Evolutionary conservation across 1,140 invertebrate genomes (phyloP), one percentile per base, ranked within the genome.

Genomic region (Heliconius himera): DNA sequence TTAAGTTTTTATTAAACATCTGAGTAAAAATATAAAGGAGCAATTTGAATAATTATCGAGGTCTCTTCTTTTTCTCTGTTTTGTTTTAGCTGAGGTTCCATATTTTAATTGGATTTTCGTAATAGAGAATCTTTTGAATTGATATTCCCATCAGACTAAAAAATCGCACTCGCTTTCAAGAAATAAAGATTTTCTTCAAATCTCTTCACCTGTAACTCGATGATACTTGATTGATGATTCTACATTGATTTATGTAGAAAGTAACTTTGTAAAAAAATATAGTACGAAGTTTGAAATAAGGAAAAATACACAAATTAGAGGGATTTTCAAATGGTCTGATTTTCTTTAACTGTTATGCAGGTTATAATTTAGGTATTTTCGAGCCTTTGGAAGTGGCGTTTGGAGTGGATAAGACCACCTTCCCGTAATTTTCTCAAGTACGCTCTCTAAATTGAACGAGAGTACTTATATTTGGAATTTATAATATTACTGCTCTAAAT

Each of bases 401-500:
- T 88, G 81, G 85, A 92, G 91, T 82, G 91, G 89, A 88, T 88
- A 87, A 90, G 90, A 86, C 91, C 88, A 87, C 87, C 90, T 90
- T 91, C 86, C 88, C 87, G 88, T 93, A 93, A 93, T 93, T 92
- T 93, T 92, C 89, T 92, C 89, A 85, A 93, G 92, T 89, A 83
- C 83, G 86, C 86, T 83, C 89, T 92, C 86, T 82, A 86, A 88
- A 90, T 89, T 89, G 88, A 90, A 85, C 86, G 86, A 92, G 90
- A 88, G 90, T 82, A 87, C 92, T 93, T 91, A 89, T 92, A 91
- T 89, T 90, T 84, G 77, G 88, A 91, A 93, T 93, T 93, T 93
- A 93, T 91, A 92, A 92, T 93, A 92, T 93, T 92, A 90, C 85
- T 87, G 88, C 88, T 88, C 89, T 90, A 91, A 91, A 92, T 89